Base-by-base conservation (phyloP, 2,888 invertebrate species). In the Panopea generosa region DNA sequence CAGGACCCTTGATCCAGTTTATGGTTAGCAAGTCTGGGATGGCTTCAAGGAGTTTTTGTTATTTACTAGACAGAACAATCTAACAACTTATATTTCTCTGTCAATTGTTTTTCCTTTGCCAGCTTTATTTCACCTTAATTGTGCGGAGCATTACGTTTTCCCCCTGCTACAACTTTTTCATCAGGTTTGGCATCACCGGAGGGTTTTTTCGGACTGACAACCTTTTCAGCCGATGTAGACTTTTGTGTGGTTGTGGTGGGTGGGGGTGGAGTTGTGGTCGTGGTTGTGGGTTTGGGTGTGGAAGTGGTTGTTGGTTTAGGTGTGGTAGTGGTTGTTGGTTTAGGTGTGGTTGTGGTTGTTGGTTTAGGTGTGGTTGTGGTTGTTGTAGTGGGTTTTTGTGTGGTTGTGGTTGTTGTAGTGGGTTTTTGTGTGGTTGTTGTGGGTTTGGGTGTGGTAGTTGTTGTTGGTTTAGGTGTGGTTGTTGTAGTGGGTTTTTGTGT, bases 331-430 rank as follows among this genome's bases (percentile, higher is more conserved):
- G 68, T 60, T 20, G 68, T 56, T 18, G 71, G 56, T 33, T 26
- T 70, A 18, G 59, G 53, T 33, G 52, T 66, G 20, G 75, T 53
- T 2, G 70, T 70, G 18, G 69, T 75, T 18, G 72, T 77, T 26
- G 77, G 61, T 40, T 72, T 50, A n/a, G 76, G 76, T 59, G 63
- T 74, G 9, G 57, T 62, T n/a, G 71, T 65, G 22, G 74, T 62
- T 62, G 74, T 68, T 4, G 45, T 18, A 18, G 6, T 22, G 3
- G 66, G 66, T 38, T 50, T 60, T 18, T 27, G 62, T 45, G 72
- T 65, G n/a, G 65, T 65, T 47, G 68, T 67, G 9, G 60, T 2
- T 22, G 60, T 53, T 9, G 55, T 22, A 33, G 47, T 43, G 9
- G 53, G 55, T 26, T 20, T 40, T 2, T 40, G 24, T 20, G 70